phyloP scores from a whole-genome alignment of 1,140 invertebrate genomes.

The Sitophilus oryzae region DNA sequence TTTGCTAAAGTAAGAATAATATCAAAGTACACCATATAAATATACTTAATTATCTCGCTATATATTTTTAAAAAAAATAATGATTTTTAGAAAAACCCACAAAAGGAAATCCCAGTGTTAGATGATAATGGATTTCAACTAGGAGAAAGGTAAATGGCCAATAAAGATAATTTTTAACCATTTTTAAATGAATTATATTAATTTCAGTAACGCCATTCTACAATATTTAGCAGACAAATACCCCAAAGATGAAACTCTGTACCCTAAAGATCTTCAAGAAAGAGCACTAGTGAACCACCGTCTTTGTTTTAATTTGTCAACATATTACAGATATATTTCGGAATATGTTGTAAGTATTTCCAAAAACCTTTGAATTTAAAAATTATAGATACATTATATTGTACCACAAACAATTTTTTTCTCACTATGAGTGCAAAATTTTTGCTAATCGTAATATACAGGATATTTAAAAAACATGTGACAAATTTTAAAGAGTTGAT shows the following conservation, averaged over 20 bases:
- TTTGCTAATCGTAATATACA: no score
- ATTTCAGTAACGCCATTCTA: constrained; percentile 61
- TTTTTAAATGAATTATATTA: not conserved
- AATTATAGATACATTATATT: not conserved
- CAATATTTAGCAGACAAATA: constrained; percentile 73
- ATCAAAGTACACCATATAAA: no score
- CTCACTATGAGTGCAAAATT: no score
- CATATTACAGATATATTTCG: constrained; percentile 65
- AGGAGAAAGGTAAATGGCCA: constrained; percentile 64
- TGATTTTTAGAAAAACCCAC: constrained; percentile 61
- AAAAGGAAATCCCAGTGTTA: constrained; percentile 72
- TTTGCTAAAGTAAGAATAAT: constrained; percentile 55
- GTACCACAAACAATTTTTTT: no score
- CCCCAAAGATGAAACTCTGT: constrained; percentile 54
- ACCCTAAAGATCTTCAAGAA: constrained; percentile 60
- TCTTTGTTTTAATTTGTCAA: constrained; percentile 67
- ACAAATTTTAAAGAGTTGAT: no score
- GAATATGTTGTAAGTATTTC: constrained; percentile 44
- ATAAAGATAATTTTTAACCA: not conserved
- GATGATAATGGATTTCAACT: constrained; percentile 66
- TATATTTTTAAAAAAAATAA: not conserved
- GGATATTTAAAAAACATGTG: no score
- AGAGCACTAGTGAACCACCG: constrained; percentile 70
- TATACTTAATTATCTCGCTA: not conserved
- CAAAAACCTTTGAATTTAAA: not conserved